Percentiles rank a stretch among this genome's conserved stretches.
These are phyloP conservation scores for Ceratina japonica DNA, from an alignment of 1,140 invertebrate genomes.

Conservation along the genomic window DNA sequence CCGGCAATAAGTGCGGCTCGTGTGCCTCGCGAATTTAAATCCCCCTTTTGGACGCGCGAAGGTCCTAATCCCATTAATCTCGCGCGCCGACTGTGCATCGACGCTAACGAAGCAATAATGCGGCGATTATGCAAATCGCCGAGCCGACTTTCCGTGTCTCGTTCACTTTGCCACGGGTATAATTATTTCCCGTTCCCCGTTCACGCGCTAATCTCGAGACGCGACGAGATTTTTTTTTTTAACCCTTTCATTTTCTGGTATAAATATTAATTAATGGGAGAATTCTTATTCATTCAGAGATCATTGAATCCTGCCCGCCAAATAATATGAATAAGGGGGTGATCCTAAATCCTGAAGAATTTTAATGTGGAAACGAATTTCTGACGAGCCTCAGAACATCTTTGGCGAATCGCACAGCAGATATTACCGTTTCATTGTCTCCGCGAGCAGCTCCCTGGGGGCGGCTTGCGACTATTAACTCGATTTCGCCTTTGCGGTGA, in stretches of 20 bases:
- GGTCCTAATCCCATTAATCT: constrained; percentile 18
- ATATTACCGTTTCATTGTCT: constrained; percentile 47
- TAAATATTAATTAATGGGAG: too few species aligned
- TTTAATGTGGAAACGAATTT: neutral
- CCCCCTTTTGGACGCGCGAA: neutral
- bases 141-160: neutral
- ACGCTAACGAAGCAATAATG: constrained; percentile 29
- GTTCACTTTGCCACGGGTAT: neutral
- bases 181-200: neutral
- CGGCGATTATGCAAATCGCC: constrained; percentile 22
- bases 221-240: neutral
- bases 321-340: neutral
- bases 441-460: constrained; percentile 19
- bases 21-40: constrained; percentile 3
- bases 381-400: neutral
- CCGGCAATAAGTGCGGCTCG: too few species aligned
- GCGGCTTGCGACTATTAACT: constrained; percentile 51
- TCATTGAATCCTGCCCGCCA: neutral
- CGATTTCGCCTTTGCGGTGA: constrained; percentile 50
- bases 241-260: too few species aligned
- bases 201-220: neutral
- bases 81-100: neutral
- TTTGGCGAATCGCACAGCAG: constrained; percentile 14
- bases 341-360: too few species aligned
- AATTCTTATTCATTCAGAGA: too few species aligned